Evolutionary conservation across 2,888 invertebrate genomes (phyloP), one percentile per base, ranked within the genome.

Genomic region (Cerceris ruficornis): DNA sequence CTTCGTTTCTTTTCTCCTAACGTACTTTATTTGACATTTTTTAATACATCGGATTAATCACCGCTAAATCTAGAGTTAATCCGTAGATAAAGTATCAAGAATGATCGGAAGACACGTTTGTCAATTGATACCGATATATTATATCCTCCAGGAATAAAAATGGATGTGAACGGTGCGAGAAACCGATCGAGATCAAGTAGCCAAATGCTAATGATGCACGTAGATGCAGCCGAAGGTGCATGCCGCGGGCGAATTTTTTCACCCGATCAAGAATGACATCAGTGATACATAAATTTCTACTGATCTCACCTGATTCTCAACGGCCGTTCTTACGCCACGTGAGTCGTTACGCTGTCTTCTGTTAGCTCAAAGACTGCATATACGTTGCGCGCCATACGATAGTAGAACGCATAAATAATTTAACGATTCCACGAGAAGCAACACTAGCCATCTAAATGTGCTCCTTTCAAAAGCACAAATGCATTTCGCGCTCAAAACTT

Each of bases 221-320:
- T 50, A 52, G 43, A 43, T 58, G 43, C 17, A 15, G 54, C 54
- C 49, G 55, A 49, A 13, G n/a, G 14, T 42, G 17, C 15, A 57
- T 60, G 42, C 55, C 14, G 66, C n/a, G 71, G 8, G 64, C 17
- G 42, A 68, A 11, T 67, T 69, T 17, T 54, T 42, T 8, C 7
- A 6, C 8, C 9, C 13, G 11, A 9, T n/a, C 9, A 46, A 8
- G 43, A 58, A 46, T 80, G 80, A 80, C 80, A 78, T 80, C 80
- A 80, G 75, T 42, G 6, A 15, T 13, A 52, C 41, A 42, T 41
- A 42, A 66, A 69, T 46, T 68, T 80, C 13, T 61, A 57, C 75
- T 80, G 78, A 80, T 77, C 75, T 78, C 80, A 78, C 65, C 75
- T 61, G 57, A 42, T 67, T 70, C 64, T 59, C 28, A 9, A 43